Evolutionary conservation across 2,113 vertebrate genomes (phyloP), one percentile per base, ranked within the genome.

Genomic region (Gadus chalcogrammus): DNA sequence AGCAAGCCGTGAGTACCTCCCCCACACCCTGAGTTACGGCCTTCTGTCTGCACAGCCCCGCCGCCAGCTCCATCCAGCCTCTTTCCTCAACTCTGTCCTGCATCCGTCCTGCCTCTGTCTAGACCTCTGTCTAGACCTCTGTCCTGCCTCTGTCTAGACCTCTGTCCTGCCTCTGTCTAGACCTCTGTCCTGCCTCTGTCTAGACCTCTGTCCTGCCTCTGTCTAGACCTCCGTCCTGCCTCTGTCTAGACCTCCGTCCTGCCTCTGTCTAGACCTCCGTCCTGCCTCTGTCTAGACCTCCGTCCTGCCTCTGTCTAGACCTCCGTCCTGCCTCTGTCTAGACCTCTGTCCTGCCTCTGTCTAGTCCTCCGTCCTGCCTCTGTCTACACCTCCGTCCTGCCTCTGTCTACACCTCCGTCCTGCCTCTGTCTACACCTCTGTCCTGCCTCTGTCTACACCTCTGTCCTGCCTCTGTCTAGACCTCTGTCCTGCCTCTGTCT

Each of bases 1-100:
- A 95, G 93, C 62, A 92, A 91, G 79, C 97, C 93, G 97, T 99
- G 86, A 97, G 97, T 91, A 68, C 59, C 52, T 42, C 0, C 13
- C 15, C 15, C 35, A 15, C 17, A 18, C 7, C 11, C 58, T 22
- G 12, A 38, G 20, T 18, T 15, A 35, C 6, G 2, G 17, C n/a
- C n/a, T 38, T 28, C 28, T 8, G 5, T 61, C n/a, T 16, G 24
- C 8, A 9, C 35, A 12, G 17, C 31, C 27, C 55, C 17, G 13
- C 18, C 12, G 6, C 18, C n/a, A 13, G 5, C 5, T 24, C 59
- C 59, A 22, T 20, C 8, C 11, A 3, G 59, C n/a, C n/a, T 5
- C 53, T 31, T 20, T 20, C 20, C 20, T 20, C 20, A 20, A 20
- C 20, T 20, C 20, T 20, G 20, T 20, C 20, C 20, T 20, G 20